These are phyloP conservation scores for Crotalus viridis DNA, from an alignment of 2,113 vertebrate species.

Conservation along the genomic window DNA sequence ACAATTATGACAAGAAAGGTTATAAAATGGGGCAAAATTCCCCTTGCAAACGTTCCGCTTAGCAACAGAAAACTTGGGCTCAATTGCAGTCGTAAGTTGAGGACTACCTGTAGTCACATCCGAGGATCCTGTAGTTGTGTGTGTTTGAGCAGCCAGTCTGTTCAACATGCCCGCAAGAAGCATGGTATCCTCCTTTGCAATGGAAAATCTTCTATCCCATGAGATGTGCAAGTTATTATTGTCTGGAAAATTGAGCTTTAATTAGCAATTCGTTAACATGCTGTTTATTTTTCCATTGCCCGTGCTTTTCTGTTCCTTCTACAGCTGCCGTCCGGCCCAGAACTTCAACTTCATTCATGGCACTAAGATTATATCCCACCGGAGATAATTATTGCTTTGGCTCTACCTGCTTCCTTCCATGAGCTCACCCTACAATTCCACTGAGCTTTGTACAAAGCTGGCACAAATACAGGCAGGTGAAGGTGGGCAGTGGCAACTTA, in stretches of 20 bases:
- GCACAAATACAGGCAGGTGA: neutral
- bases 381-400: constrained; percentile 8
- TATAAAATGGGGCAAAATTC: neutral
- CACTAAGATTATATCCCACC: constrained; percentile 5
- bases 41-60: neutral
- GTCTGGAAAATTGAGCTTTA: constrained; percentile 36
- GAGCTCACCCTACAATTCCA: constrained; percentile 23
- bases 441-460: neutral
- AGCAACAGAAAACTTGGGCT: neutral
- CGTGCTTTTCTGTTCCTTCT: neutral
- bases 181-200: neutral
- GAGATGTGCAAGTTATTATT: constrained; percentile 29
- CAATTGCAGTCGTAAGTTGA: neutral
- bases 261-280: constrained; percentile 31
- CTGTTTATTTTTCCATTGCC: constrained; percentile 24
- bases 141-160: neutral
- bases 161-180: neutral
- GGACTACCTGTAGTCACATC: neutral
- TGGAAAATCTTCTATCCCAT: constrained; percentile 22
- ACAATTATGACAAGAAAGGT: neutral
- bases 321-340: constrained; percentile 2
- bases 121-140: neutral
- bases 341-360: constrained; percentile 25
- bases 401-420: constrained; percentile 32
- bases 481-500: neutral